Percentiles rank a stretch among this genome's conserved stretches.
These are phyloP conservation scores for Apantesis nais DNA, from an alignment of 2,888 invertebrate species.

Conservation along the genomic window DNA sequence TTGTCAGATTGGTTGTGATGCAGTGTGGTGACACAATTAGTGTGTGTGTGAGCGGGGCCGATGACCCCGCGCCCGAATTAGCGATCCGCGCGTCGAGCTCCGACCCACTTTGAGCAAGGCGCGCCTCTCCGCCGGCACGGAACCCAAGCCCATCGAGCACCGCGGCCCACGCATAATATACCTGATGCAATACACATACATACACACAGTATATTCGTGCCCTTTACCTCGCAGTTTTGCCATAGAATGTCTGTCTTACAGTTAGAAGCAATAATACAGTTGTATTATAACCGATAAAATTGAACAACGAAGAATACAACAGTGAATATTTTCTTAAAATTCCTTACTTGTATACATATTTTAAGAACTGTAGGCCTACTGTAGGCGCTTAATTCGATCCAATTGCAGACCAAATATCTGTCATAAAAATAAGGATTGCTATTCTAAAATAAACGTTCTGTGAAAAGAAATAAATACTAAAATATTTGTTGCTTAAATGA, in stretches of 20 bases:
- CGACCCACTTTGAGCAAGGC: constrained; percentile 59
- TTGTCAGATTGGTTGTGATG: constrained; percentile 25
- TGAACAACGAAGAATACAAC: neutral
- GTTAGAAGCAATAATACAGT: no score
- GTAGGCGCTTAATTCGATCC: no score
- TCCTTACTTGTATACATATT: neutral
- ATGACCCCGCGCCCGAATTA: constrained; percentile 78
- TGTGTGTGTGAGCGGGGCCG: constrained; percentile 51
- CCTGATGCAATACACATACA: constrained; percentile 21
- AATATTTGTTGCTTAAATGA: no score
- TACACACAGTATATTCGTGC: constrained; percentile 10
- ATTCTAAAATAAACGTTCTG: no score
- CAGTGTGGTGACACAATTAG: constrained; percentile 63
- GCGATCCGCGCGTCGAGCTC: constrained; percentile 54
- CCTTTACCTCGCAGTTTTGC: constrained; percentile 11
- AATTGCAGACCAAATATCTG: no score
- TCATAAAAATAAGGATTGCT: no score
- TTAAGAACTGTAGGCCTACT: neutral
- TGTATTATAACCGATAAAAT: neutral
- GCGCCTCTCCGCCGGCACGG: constrained; percentile 24
- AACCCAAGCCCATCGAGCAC: constrained; percentile 20
- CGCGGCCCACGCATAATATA: constrained; percentile 28
- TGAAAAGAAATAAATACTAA: no score
- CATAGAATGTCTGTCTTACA: neutral
- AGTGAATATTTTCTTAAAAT: neutral